These are phyloP conservation scores for Cephus rjabovi DNA, from an alignment of 2,888 invertebrate species.

Conservation along the genomic window DNA sequence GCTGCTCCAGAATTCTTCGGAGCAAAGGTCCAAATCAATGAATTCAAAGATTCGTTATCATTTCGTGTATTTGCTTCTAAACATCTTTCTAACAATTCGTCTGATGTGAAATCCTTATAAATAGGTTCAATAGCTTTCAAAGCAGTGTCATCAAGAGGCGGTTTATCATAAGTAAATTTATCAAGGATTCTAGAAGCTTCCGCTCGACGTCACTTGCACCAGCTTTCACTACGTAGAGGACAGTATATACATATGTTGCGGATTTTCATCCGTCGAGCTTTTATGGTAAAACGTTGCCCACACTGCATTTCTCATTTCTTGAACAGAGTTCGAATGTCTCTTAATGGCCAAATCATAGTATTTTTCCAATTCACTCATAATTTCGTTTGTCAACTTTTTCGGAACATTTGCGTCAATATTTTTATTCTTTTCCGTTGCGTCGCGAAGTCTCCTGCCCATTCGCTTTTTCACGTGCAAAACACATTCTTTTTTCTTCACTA, in stretches of 20 bases:
- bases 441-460: constrained; percentile 18
- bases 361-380: constrained; percentile 10
- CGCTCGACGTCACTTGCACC: constrained; percentile 23
- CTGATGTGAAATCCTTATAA: constrained; percentile 3
- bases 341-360: constrained; percentile 15
- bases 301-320: constrained; percentile 24
- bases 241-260: constrained; percentile 21
- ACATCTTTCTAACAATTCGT: constrained; percentile 5
- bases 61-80: constrained; percentile 9
- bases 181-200: not conserved
- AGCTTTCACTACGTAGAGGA: constrained; percentile 19
- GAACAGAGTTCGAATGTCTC: constrained; percentile 15
- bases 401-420: constrained; percentile 13
- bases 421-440: constrained; percentile 14
- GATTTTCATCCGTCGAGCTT: constrained; percentile 19
- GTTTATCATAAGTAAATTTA: constrained; percentile 1
- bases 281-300: constrained; percentile 26
- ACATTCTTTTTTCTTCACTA: constrained; percentile 17
- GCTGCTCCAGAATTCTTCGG: constrained; percentile 5
- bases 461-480: constrained; percentile 20
- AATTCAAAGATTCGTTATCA: constrained; percentile 8
- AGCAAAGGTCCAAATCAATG: constrained; percentile 10
- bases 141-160: not conserved
- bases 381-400: constrained; percentile 19
- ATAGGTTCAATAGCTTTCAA: not conserved